These are phyloP conservation scores for Hypothenemus hampei DNA, from an alignment of 1,140 invertebrate species.

Conservation along the genomic window DNA sequence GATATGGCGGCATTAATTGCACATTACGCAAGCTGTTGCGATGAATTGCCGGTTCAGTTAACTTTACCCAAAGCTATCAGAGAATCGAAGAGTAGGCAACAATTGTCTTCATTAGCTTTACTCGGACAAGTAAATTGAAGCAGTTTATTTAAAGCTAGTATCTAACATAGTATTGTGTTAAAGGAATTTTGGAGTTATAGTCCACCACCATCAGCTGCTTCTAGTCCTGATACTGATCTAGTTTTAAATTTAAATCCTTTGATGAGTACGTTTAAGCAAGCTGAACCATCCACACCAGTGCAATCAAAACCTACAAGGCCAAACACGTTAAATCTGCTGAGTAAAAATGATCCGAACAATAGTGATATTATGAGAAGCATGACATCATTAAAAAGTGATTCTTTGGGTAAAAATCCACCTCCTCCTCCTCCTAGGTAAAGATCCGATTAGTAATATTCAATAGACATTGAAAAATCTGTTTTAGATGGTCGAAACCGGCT, in stretches of 20 bases:
- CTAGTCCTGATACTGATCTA: constrained; percentile 63
- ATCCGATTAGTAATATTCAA: neutral
- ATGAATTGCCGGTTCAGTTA: constrained; percentile 89
- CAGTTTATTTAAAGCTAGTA: neutral
- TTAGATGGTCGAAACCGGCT: constrained; percentile 58
- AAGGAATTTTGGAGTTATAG: constrained; percentile 68
- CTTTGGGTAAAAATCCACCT: constrained; percentile 53
- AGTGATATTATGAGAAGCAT: constrained; percentile 30
- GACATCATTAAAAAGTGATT: constrained; percentile 35
- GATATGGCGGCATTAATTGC: constrained; percentile 87
- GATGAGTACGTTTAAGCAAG: constrained; percentile 58
- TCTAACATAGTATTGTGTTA: constrained; percentile 30
- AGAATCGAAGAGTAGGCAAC: constrained; percentile 81
- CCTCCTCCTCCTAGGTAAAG: constrained; percentile 49
- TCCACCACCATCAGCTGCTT: constrained; percentile 45
- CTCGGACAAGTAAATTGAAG: constrained; percentile 62
- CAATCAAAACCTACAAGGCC: constrained; percentile 68
- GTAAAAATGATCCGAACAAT: constrained; percentile 38
- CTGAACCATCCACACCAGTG: constrained; percentile 49
- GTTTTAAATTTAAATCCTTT: constrained; percentile 72
- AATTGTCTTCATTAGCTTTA: constrained; percentile 82
- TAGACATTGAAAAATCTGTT: neutral
- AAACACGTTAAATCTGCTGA: constrained; percentile 71
- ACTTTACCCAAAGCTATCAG: constrained; percentile 76
- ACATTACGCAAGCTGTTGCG: constrained; percentile 90